A percentile compares a stretch with the other conserved stretches of the same genome.
These are phyloP conservation scores for Drosophila demipolita DNA, from an alignment of 2,888 invertebrate species.

Conservation along the genomic window DNA sequence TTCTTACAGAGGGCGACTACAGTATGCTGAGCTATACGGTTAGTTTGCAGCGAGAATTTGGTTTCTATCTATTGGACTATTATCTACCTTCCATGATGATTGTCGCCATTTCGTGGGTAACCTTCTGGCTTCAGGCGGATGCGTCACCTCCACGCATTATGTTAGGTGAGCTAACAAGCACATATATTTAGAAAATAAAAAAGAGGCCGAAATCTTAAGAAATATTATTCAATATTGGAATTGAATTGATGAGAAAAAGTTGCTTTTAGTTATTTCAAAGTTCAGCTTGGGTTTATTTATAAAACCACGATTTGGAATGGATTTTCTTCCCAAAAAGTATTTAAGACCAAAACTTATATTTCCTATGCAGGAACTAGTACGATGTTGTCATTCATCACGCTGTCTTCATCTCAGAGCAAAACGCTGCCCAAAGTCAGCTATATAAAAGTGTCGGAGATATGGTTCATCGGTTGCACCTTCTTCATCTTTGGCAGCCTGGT, in stretches of 20 bases:
- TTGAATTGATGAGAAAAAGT: too few species aligned
- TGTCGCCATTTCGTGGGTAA: conserved; percentile 83
- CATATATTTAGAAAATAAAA: too few species aligned
- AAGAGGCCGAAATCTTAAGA: too few species aligned
- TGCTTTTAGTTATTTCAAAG: too few species aligned
- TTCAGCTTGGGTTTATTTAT: too few species aligned
- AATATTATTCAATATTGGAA: too few species aligned
- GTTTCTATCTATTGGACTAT: conserved; percentile 81
- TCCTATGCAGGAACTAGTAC: conserved; percentile 75
- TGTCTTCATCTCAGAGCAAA: conserved; percentile 82
- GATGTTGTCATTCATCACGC: conserved; percentile 81
- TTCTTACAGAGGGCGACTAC: conserved; percentile 72
- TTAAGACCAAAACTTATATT: not conserved
- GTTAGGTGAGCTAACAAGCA: conserved; percentile 65
- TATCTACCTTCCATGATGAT: conserved; percentile 83
- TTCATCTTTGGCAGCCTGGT: conserved; percentile 82
- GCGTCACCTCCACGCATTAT: conserved; percentile 82
- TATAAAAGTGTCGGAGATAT: conserved; percentile 82
- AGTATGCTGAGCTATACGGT: conserved; percentile 81
- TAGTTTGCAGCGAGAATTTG: conserved; percentile 80
- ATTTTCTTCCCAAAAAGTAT: too few species aligned
- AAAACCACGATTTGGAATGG: too few species aligned
- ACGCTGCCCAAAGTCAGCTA: conserved; percentile 82
- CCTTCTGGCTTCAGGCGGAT: conserved; percentile 82
- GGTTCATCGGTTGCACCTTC: conserved; percentile 82